Base-by-base conservation (phyloP, 1,140 invertebrate species). In the Leptestheria dahalacensis region DNA sequence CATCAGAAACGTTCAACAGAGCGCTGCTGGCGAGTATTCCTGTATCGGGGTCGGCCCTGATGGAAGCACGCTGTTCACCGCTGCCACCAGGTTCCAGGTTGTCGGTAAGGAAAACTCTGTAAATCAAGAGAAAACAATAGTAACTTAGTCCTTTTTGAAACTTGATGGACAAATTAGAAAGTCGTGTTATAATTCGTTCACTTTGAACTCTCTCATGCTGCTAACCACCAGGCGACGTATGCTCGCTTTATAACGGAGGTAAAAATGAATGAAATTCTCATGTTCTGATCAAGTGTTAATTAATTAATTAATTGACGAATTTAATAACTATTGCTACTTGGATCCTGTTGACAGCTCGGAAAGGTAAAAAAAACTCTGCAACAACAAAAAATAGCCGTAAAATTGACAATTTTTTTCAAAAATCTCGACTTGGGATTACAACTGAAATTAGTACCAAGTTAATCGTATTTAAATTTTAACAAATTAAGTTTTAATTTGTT, bases 21-120 rank as follows among this genome's bases (percentile, higher is more conserved):
- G 80, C 33, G 83, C 84, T 63, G 79, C 80, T 28, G 91, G 91
- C 4, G 76, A 82, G 62, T 96, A 96, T 67, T 75, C 81, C 28
- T 95, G 91, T 69, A 69, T 78, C 26, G 79, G 81, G 1, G 67
- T 78, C 15, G 75, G 78, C 62, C 60, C 66, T 20, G 72, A 71
- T 6, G 70, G 72, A 9, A 73, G 41, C 64, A 72, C 62, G 71
- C 76, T 65, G 65, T 71, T 69, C 63, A 71, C 68, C 54, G 74
- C 75, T 0, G 74, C 72, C 59, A 73, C 78, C n/a, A 69, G 73
- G 51, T 66, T 84, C 2, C 70, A 73, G 66, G 75, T 83, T 41
- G 66, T 79, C 55, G 76, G 81, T 82, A 70, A 77, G 77, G 74
- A 54, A n/a, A n/a, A n/a, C n/a, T n/a, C n/a, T n/a, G n/a, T n/a